Evolutionary conservation across 2,888 invertebrate genomes (phyloP), one percentile per base, ranked within the genome.

Genomic region (Caenorhabditis sp.): DNA sequence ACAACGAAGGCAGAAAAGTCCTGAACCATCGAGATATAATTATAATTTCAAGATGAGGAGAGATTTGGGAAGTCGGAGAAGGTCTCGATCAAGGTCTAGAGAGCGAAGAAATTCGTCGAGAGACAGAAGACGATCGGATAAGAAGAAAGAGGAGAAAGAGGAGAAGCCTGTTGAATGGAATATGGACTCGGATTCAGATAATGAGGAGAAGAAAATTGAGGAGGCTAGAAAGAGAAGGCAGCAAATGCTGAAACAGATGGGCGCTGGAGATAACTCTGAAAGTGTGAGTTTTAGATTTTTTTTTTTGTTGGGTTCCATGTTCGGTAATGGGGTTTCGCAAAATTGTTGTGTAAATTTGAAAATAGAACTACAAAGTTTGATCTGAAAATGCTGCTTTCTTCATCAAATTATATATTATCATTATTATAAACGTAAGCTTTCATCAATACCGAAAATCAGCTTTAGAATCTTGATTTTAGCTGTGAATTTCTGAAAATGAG

Each of bases 151-250:
- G 12, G 57, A 68, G 36, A 68, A 68, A n/a, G 69, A 68, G 21
- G 23, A 59, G 12, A 63, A 63, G 38, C 36, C 54, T 8, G 64
- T 80, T 3, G 78, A 82, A 57, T 82, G 82, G 82, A 74, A 74
- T 52, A 59, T 81, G 49, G 76, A 80, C 36, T 77, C 77, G 14
- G 76, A 81, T 63, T 78, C 77, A 1, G 84, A 82, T 36, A 80
- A 80, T 26, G 85, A 85, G 64, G 76, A 77, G 56, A 82, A 75
- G 57, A 81, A 80, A 58, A 85, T 85, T 26, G 83, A 81, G 62
- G 82, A 80, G 49, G 67, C 77, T 12, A 61, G 84, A n/a, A 70
- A 76, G 60, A 58, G 80, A 56, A 60, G 84, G 23, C 63, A 78
- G 26, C 66, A 73, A 36, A 59, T 83, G 3, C 10, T 78, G 53